Percentiles rank a stretch among this genome's conserved stretches.
phyloP scores from a whole-genome alignment of 1,140 invertebrate genomes.

The Tenebrio molitor region DNA sequence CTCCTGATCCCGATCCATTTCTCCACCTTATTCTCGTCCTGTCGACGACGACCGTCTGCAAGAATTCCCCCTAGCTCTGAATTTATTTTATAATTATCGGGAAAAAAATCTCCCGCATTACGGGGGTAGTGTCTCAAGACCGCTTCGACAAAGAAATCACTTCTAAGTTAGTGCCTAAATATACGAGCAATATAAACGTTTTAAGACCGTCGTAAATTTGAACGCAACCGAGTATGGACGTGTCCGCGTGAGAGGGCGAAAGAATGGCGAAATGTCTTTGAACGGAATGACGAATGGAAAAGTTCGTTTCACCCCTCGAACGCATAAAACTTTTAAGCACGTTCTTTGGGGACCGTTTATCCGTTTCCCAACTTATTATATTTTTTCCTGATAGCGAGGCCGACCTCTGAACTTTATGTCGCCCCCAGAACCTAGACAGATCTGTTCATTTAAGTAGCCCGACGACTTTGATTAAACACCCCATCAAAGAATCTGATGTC shows the following conservation, averaged over 20 bases:
- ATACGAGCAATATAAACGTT: conserved; percentile 1
- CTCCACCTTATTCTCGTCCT: conserved; percentile 43
- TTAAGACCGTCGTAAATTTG: conserved; percentile 11
- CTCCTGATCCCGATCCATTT: conserved; percentile 31
- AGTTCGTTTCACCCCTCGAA: conserved; percentile 28
- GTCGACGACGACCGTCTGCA: conserved; percentile 2
- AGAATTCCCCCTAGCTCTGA: not conserved
- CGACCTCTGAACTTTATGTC: not conserved
- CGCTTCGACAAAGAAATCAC: conserved; percentile 13
- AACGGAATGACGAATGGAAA: conserved; percentile 44
- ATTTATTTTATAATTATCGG: not conserved
- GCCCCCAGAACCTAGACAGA: not conserved
- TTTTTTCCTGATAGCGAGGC: not conserved
- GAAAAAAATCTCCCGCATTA: conserved; percentile 1
- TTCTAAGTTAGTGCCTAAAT: conserved; percentile 4
- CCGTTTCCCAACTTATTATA: conserved; percentile 11
- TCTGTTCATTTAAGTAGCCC: not conserved
- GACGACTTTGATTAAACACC: not conserved
- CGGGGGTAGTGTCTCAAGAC: not conserved
- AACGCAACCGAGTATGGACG: conserved; percentile 6
- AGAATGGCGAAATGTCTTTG: conserved; percentile 22
- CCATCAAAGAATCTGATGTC: too few species aligned
- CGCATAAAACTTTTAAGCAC: conserved; percentile 17
- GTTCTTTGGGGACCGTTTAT: conserved; percentile 7
- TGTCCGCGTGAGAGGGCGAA: conserved; percentile 12